Base-by-base conservation (phyloP, 1,140 invertebrate species). In the Triops longicaudatus region DNA sequence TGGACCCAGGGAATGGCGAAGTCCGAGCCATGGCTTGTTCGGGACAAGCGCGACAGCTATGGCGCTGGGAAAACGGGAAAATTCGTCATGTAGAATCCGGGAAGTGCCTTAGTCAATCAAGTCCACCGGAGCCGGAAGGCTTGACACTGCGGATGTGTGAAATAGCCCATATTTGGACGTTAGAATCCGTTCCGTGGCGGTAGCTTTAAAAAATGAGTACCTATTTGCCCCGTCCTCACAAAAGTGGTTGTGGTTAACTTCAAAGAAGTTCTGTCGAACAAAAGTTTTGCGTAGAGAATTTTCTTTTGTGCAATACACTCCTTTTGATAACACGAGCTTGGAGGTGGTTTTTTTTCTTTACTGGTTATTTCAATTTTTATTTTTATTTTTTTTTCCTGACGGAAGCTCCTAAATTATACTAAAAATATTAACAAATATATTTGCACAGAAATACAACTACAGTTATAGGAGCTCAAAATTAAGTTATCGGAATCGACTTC, bases 11-110 rank as follows among this genome's bases (percentile, higher is more conserved):
- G 0, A 88, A 90, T 76, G 85, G 81, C 37, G 88, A 87, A 80
- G 90, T 91, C 5, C 86, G 90, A 77, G 87, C 91, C 43, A 87
- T 89, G 83, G 88, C 90, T 1, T 92, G 91, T 81, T 88, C 85
- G 80, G 88, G 87, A 50, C 83, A 85, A 9, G 81, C 82, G 0
- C 83, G 88, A 77, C 91, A 92, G 82, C 86, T 87, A 78, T 92
- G 91, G 91, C 82, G 81, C 26, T 90, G 89, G 78, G 81, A 89
- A 63, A 63, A 7, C n/a, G 50, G 50, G 50, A 63, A 63, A 63
- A 63, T 63, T 63, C 26, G 72, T 76, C 81, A 81, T 77, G 26
- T 78, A 12, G 50, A 73, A 73, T 78, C 80, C 11, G 77, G 76
- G 22, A 50, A 76, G 3, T 63, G 50, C 50, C 50, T 63, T 63